These are phyloP conservation scores for Mactra quadrangularis DNA, from an alignment of 1,140 invertebrate genomes.

Conservation along the genomic window DNA sequence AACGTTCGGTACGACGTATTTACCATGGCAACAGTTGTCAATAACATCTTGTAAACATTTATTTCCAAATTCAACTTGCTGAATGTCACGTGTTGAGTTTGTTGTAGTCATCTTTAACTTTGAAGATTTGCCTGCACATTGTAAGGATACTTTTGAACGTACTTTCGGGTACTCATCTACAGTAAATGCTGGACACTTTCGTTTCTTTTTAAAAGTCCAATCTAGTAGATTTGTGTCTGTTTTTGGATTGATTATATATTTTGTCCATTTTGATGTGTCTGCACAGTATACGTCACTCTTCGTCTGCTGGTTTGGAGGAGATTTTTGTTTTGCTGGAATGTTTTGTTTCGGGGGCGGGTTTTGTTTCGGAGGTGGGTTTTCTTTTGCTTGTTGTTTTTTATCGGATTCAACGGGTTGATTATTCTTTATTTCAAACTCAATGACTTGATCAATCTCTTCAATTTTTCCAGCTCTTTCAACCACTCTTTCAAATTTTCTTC, in stretches of 20 bases:
- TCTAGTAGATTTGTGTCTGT: neutral
- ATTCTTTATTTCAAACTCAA: too few relatives aligned
- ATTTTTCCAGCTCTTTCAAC: too few relatives aligned
- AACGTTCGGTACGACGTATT: conserved; percentile 38
- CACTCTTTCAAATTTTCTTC: neutral
- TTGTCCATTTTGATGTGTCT: conserved; percentile 12
- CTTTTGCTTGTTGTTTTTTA: neutral
- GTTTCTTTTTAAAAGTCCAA: conserved; percentile 15
- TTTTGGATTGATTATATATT: conserved; percentile 6
- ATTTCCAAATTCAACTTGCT: conserved; percentile 25
- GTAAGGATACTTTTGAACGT: conserved; percentile 33
- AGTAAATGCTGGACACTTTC: conserved; percentile 8
- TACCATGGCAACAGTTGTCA: conserved; percentile 14
- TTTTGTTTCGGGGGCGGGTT: neutral
- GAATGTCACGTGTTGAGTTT: conserved; percentile 8
- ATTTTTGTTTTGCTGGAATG: neutral
- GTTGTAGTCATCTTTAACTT: conserved; percentile 6
- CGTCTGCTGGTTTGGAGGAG: neutral
- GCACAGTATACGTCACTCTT: neutral
- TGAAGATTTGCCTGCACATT: neutral
- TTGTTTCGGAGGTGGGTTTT: neutral
- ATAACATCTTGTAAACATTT: conserved; percentile 30
- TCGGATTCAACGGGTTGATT: too few relatives aligned
- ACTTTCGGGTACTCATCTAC: neutral
- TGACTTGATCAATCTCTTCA: too few relatives aligned